Conservation (phyloP, 2,113 vertebrate species). For the Urocitellus parryii region DNA sequence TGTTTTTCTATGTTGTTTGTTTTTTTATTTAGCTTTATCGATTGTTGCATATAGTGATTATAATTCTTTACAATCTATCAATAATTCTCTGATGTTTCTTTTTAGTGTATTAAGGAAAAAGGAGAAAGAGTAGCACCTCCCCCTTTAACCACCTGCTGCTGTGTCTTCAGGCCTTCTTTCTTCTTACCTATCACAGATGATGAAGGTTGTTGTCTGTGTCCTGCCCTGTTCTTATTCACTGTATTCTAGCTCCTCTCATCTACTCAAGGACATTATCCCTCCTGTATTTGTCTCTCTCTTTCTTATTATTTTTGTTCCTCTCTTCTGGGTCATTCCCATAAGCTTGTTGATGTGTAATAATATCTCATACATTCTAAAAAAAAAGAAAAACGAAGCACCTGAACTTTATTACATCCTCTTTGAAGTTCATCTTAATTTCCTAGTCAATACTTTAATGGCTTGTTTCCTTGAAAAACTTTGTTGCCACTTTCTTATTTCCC, state of each 20-base stretch:
- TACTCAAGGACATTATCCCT: background rate
- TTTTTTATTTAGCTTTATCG: constrained; percentile 38
- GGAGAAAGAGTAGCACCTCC: background rate
- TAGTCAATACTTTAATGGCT: background rate
- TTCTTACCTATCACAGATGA: background rate
- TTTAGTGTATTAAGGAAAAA: background rate
- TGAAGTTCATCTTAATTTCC: constrained; percentile 12
- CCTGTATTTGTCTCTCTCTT: background rate
- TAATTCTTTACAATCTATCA: background rate
- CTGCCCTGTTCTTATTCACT: background rate
- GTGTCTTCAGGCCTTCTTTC: background rate
- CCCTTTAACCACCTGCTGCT: background rate
- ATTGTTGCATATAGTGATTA: background rate
- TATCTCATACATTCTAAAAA: background rate
- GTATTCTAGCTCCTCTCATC: background rate
- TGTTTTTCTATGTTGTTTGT: background rate
- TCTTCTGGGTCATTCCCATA: background rate
- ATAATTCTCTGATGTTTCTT: background rate
- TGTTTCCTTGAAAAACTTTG: background rate
- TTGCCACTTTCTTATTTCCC: background rate
- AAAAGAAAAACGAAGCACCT: background rate
- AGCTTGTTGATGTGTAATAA: background rate
- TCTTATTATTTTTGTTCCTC: background rate
- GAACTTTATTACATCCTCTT: background rate
- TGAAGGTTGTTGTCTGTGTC: background rate